Evolutionary conservation across 2,113 vertebrate genomes (phyloP), one percentile per base, ranked within the genome.

Genomic region (Phyllostomus discolor): DNA sequence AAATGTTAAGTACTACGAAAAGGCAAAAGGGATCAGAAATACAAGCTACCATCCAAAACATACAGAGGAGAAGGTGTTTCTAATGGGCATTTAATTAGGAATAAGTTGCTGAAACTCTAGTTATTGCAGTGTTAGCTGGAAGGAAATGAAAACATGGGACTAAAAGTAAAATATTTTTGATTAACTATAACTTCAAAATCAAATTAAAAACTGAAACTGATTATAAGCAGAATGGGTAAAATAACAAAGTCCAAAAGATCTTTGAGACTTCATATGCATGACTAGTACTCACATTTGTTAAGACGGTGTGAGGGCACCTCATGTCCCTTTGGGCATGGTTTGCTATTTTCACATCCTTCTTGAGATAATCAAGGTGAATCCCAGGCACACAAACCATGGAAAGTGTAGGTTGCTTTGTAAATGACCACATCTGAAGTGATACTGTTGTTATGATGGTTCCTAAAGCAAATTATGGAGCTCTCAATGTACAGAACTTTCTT

Each of bases 31-130:
- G 94, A 98, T 97, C 95, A 93, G 92, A 93, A 98, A 97, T 90
- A 92, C 17, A 97, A 87, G 72, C 93, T 88, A 93, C 90, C 96
- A 85, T 98, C 98, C 98, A 98, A 98, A 97, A 93, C 92, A 98
- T 80, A 98, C 98, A 98, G 93, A 97, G 87, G 94, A 92, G 96
- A 98, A 98, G 96, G 98, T 98, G 97, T 98, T 98, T 98, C 96
- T 98, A 98, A 98, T 98, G 97, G 98, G 90, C 93, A 97, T 98
- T 98, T 98, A 98, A 98, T 98, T 98, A 98, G 97, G 97, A 98
- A 92, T 97, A 98, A 96, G 97, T 96, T 98, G 97, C 94, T 98
- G 98, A 98, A 98, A 97, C 86, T 97, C 90, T 88, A 97, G 97
- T 98, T 98, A 98, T 98, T 98, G 83, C 97, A 95, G 96, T 95